phyloP scores from a whole-genome alignment of 2,888 invertebrate genomes.

The Ganaspis brasiliensis region DNA sequence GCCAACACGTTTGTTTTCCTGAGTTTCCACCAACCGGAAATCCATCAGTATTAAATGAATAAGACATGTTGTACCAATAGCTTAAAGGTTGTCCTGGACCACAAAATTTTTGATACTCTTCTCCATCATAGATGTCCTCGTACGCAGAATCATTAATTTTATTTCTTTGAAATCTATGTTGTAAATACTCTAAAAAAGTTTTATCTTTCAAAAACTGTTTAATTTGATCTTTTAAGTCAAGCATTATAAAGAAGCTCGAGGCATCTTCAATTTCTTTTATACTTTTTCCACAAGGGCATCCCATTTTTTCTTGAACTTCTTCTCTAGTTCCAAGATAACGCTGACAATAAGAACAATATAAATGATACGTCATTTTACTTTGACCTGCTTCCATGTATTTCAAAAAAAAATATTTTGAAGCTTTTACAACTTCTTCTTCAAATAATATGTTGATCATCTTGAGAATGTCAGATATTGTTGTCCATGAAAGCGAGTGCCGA shows the following conservation, averaged over 20 bases:
- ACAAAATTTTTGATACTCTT: neutral
- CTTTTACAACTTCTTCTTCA: slow-evolving; percentile 11
- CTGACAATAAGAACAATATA: too few species aligned
- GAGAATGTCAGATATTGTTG: slow-evolving; percentile 36
- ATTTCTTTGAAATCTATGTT: neutral
- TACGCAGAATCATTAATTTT: neutral
- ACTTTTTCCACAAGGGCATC: too few species aligned
- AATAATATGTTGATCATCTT: slow-evolving; percentile 33
- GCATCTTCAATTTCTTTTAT: too few species aligned
- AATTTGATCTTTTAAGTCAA: neutral
- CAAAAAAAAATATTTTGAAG: slow-evolving; percentile 40
- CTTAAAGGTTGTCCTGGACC: too few species aligned
- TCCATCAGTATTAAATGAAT: slow-evolving; percentile 55
- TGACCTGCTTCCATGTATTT: too few species aligned
- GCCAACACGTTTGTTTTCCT: slow-evolving; percentile 44
- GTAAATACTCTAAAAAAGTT: neutral
- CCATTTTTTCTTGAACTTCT: too few species aligned
- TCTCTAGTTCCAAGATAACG: too few species aligned
- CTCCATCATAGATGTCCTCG: slow-evolving; percentile 34
- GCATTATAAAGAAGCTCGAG: too few species aligned
- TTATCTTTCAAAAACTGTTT: neutral
- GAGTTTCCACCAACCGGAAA: slow-evolving; percentile 49
- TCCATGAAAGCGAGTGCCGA: slow-evolving; percentile 35
- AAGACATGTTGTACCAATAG: slow-evolving; percentile 45
- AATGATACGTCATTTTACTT: too few species aligned